phyloP scores from a whole-genome alignment of 2,888 invertebrate genomes.

The Suillia variegata region DNA sequence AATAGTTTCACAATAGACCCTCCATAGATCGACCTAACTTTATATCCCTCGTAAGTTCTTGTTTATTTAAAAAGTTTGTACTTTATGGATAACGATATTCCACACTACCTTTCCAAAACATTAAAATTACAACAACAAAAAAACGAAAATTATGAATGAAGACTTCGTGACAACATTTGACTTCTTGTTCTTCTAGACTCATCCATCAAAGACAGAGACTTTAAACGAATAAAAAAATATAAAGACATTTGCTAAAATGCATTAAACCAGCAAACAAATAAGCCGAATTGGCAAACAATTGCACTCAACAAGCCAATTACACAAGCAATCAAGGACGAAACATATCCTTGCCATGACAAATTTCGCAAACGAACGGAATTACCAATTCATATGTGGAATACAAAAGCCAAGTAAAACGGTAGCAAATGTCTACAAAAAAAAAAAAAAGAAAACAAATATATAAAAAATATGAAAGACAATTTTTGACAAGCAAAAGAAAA shows the following conservation, averaged over 20 bases:
- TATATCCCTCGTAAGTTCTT: too few species aligned
- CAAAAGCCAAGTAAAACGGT: not conserved
- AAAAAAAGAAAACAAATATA: not conserved
- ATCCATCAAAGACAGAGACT: not conserved
- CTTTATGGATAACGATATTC: too few species aligned
- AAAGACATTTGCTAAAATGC: conserved; percentile 35
- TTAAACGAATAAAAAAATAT: too few species aligned
- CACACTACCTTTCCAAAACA: too few species aligned
- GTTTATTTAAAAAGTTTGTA: too few species aligned
- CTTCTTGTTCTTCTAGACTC: not conserved
- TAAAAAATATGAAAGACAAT: not conserved
- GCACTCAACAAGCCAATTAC: not conserved
- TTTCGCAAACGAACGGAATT: not conserved
- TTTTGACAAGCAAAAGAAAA: conserved; percentile 1
- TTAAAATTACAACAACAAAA: too few species aligned
- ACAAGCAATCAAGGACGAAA: not conserved
- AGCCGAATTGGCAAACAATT: not conserved
- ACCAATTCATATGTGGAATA: not conserved
- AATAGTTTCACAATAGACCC: too few species aligned
- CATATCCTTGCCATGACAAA: not conserved
- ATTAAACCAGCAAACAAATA: conserved; percentile 26
- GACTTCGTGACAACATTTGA: not conserved
- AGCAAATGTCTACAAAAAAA: not conserved
- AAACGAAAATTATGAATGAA: too few species aligned
- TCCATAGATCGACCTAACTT: too few species aligned